Evolutionary conservation across 1,140 invertebrate species (phyloP), one percentile per base, ranked within the genome.

Genomic region (Pogonognathellus flavescens): DNA sequence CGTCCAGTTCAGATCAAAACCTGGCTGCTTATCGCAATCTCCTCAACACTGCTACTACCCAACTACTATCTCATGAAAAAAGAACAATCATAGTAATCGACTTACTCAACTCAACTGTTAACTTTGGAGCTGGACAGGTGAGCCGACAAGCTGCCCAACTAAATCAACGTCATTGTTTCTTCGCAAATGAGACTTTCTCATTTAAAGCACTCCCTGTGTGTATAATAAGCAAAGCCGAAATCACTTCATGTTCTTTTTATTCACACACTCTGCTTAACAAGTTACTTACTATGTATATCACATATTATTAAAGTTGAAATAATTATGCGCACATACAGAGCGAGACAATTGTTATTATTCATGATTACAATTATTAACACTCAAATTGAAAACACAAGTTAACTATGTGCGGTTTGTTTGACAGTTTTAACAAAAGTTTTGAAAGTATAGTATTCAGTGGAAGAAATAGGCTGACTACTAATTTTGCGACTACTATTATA

Each of bases 51-150:
- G 6, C 59, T 11, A 25, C 66, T 76, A 76, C n/a, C 25, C 49
- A 25, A 3, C 16, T 16, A 31, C 25, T 66, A 66, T 13, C 25
- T 76, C 70, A 76, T 76, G 70, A 76, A 76, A 76, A 76, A 76
- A 76, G n/a, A 49, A 31, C 25, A 76, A 76, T 50, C 11, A 57
- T 57, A 76, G 41, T 76, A 76, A 76, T 76, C 70, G 41, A 76
- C 70, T 76, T 76, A 76, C 70, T 76, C 70, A 62, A 62, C 59
- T 62, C 59, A 18, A 9, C 13, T n/a, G 11, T 55, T 16, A 66
- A 66, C 62, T 66, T 25, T 76, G 31, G 70, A 50, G 14, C 66
- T 25, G 22, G 70, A 76, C 70, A 76, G 70, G 70, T 76, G 70
- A 76, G 70, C 13, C 31, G 66, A 72, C 16, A 72, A 76, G 31